phyloP scores from a whole-genome alignment of 2,113 vertebrate species.

The Probosciger aterrimus region DNA sequence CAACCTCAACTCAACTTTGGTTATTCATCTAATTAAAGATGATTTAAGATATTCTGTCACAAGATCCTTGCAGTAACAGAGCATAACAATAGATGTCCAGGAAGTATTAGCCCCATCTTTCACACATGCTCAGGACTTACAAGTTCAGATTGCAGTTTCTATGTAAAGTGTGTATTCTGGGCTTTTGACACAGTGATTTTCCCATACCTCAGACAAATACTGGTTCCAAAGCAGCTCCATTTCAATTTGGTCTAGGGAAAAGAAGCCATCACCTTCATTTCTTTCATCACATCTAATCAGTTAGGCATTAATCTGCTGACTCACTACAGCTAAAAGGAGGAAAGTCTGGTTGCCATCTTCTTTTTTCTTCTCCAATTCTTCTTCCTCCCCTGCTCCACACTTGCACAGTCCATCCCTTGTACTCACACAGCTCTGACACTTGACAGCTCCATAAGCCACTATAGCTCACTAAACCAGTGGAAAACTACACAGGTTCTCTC shows the following conservation, averaged over 20 bases:
- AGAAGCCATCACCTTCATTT: not conserved
- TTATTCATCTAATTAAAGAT: not conserved
- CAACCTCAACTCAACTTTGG: not conserved
- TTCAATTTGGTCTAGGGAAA: not conserved
- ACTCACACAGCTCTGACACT: not conserved
- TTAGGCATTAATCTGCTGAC: not conserved
- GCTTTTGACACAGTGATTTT: not conserved
- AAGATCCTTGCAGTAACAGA: not conserved
- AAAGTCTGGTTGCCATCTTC: not conserved
- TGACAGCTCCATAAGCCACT: not conserved
- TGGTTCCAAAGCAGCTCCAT: not conserved
- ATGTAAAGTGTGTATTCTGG: not conserved
- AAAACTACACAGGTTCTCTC: not conserved
- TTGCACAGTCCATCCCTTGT: not conserved
- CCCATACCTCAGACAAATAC: not conserved
- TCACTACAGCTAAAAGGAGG: not conserved
- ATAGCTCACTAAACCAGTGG: not conserved
- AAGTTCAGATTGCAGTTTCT: not conserved
- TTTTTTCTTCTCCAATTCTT: not conserved
- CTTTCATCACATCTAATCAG: not conserved
- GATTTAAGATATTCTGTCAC: not conserved
- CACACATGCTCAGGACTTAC: not conserved
- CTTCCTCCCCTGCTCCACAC: not conserved
- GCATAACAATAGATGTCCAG: not conserved
- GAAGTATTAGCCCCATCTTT: not conserved